Evolutionary conservation across 2,888 invertebrate genomes (phyloP).

Genomic region (Zygaena filipendulae): DNA sequence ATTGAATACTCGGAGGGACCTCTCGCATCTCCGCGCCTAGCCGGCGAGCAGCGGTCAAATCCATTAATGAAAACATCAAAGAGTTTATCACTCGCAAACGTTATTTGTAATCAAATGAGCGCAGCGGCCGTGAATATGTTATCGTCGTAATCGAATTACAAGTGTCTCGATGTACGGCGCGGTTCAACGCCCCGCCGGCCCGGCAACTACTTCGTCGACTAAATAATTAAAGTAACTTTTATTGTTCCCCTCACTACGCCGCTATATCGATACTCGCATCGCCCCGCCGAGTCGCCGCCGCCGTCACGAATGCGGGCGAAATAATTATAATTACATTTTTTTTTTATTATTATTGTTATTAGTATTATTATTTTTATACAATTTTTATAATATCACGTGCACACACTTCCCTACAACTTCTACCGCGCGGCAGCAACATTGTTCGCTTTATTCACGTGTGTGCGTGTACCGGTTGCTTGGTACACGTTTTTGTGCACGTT

Average conservation of each 20-base stretch:
- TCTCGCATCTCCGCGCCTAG: too few species aligned
- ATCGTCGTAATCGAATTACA: constrained; percentile 24
- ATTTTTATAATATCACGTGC: constrained; percentile 45
- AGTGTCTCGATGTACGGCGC: constrained; percentile 24
- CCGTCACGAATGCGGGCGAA: constrained; percentile 60
- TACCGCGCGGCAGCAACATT: constrained; percentile 29
- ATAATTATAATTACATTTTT: constrained; percentile 62
- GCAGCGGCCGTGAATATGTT: constrained; percentile 6
- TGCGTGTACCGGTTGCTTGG: too few species aligned
- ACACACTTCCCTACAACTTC: too few species aligned
- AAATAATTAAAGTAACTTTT: constrained; percentile 67
- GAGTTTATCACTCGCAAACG: too few species aligned
- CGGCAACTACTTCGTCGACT: constrained; percentile 25
- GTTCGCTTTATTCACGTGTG: too few species aligned
- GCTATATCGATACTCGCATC: constrained; percentile 41
- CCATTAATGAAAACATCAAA: too few species aligned
- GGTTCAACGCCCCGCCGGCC: constrained; percentile 30
- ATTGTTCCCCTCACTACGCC: constrained; percentile 58
- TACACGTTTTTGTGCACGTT: too few species aligned
- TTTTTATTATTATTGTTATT: too few species aligned
- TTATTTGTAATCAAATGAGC: too few species aligned
- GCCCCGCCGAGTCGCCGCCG: too few species aligned
- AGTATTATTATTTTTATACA: constrained; percentile 56
- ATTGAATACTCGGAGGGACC: too few species aligned
- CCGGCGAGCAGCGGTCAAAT: too few species aligned